phyloP scores from a whole-genome alignment of 2,113 vertebrate genomes.

The Rhinogobius similis region DNA sequence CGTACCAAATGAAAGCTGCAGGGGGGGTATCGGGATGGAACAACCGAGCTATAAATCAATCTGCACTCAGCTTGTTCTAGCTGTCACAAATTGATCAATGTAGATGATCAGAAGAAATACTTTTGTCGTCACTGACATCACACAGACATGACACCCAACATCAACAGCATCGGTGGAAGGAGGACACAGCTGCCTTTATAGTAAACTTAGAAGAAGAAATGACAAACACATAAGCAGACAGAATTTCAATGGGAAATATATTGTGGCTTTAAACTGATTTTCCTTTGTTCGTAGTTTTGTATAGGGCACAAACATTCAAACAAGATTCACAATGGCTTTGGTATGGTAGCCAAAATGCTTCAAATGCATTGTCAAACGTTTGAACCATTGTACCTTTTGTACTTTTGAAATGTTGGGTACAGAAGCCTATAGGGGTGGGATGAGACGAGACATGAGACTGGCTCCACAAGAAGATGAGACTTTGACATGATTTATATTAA shows the following conservation, averaged over 20 bases:
- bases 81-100: conserved; percentile 45
- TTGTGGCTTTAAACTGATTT: not conserved
- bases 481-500: too few species aligned
- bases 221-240: not conserved
- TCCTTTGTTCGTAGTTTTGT: not conserved
- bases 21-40: conserved; percentile 36
- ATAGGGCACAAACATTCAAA: too few species aligned
- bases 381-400: too few species aligned
- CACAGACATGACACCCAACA: conserved; percentile 8
- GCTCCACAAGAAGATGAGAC: too few species aligned
- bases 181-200: conserved; percentile 18
- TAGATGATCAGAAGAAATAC: conserved; percentile 43
- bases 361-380: too few species aligned
- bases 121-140: conserved; percentile 9
- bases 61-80: conserved; percentile 26
- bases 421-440: too few species aligned
- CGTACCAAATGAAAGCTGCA: conserved; percentile 51
- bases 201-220: conserved; percentile 19
- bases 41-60: conserved; percentile 55
- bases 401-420: too few species aligned
- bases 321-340: not conserved
- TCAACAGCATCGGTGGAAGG: conserved; percentile 2
- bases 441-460: too few species aligned
- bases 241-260: not conserved
- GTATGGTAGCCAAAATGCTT: too few species aligned